These are phyloP conservation scores for Metopolophium dirhodum DNA, from an alignment of 1,140 invertebrate species.

Conservation along the genomic window DNA sequence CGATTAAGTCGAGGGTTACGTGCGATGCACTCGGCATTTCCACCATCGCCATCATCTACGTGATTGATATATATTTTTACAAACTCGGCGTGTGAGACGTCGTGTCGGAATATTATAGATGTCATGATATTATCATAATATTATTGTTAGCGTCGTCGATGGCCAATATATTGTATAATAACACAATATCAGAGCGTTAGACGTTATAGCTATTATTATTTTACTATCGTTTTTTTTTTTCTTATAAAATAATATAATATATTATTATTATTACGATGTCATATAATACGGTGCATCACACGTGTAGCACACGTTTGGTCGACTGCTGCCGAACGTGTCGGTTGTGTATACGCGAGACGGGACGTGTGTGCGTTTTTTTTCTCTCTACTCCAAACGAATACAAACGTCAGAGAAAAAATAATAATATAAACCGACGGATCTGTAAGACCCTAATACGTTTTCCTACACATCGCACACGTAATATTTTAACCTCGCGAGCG, in stretches of 20 bases:
- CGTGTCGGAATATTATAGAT: neutral
- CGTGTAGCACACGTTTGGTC: neutral
- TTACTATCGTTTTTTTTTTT: neutral
- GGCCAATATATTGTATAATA: neutral
- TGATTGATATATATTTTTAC: no score
- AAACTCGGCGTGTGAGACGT: no score
- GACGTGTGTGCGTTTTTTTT: neutral
- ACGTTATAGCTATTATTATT: neutral
- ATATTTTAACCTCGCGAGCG: slow-evolving; percentile 20
- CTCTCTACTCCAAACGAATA: neutral
- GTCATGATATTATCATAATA: neutral
- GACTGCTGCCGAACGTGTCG: neutral
- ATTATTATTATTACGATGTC: neutral
- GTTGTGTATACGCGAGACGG: neutral
- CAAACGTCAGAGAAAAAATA: slow-evolving; percentile 8
- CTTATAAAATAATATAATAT: no score
- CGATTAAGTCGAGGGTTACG: no score
- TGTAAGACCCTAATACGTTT: slow-evolving; percentile 43
- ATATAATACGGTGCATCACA: neutral
- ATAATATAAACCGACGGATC: neutral
- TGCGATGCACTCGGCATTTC: no score
- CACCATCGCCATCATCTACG: no score
- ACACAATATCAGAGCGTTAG: no score
- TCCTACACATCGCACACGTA: slow-evolving; percentile 40
- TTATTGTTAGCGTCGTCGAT: neutral